Conservation (phyloP, 1,140 invertebrate genomes). For the Oncopeltus fasciatus region DNA sequence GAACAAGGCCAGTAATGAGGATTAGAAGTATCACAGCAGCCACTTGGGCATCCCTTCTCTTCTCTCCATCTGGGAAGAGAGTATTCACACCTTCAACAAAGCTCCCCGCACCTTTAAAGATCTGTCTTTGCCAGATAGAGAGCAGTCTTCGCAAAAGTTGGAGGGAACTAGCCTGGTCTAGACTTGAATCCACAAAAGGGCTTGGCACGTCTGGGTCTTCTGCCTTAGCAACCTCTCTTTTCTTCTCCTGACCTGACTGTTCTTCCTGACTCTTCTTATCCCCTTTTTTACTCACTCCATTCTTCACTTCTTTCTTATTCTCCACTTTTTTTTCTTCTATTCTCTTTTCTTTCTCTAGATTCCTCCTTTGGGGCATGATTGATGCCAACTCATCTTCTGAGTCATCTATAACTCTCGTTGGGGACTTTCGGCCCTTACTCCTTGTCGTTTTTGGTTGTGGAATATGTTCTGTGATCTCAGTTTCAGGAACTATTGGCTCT, state of each 20-base stretch:
- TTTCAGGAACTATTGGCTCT: background rate
- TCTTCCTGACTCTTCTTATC: too few relatives aligned
- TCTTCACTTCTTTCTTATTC: background rate
- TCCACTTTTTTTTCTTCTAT: background rate
- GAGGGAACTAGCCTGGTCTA: background rate
- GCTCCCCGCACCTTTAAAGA: conserved; percentile 7
- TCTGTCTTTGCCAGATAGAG: conserved; percentile 15
- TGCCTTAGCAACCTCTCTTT: background rate
- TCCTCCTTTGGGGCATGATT: background rate
- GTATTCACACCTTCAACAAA: conserved; percentile 15
- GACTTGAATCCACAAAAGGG: background rate
- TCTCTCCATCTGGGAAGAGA: conserved; percentile 30
- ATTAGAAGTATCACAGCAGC: conserved; percentile 57
- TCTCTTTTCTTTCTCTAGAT: background rate
- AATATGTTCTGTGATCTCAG: conserved; percentile 6
- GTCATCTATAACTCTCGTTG: conserved; percentile 14
- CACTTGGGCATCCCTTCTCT: conserved; percentile 51
- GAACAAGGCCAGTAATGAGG: conserved; percentile 51
- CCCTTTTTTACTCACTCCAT: too few relatives aligned
- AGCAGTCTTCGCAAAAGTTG: conserved; percentile 18
- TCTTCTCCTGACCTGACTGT: too few relatives aligned
- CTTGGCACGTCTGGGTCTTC: background rate
- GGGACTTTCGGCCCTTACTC: conserved; percentile 10
- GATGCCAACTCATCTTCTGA: conserved; percentile 19
- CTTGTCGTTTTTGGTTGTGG: conserved; percentile 16